phyloP scores from a whole-genome alignment of 2,888 invertebrate genomes.

The Blera fallax region DNA sequence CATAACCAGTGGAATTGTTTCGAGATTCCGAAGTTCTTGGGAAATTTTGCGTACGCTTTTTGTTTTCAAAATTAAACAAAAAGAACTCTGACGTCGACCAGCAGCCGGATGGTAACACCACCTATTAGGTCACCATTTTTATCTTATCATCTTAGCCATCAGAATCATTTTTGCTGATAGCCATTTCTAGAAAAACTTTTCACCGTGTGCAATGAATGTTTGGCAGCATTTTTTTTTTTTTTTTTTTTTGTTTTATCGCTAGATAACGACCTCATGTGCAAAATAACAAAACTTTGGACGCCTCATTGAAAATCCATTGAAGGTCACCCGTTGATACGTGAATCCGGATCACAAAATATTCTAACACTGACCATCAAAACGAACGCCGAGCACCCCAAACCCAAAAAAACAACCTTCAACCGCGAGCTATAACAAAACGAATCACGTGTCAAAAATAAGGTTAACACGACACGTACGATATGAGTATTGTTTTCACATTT shows the following conservation, averaged over 20 bases:
- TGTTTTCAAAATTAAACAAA: neutral
- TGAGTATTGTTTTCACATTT: constrained; percentile 16
- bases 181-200: constrained; percentile 1
- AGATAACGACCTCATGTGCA: constrained; percentile 39
- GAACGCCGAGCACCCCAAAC: constrained; percentile 23
- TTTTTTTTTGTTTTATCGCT: too few species aligned
- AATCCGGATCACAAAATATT: constrained; percentile 35
- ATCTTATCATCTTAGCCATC: constrained; percentile 56
- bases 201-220: constrained; percentile 15
- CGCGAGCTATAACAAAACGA: constrained; percentile 14
- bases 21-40: neutral
- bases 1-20: constrained; percentile 8
- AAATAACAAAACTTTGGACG: constrained; percentile 10
- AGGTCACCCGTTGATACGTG: constrained; percentile 60
- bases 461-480: constrained; percentile 38
- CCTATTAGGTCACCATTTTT: constrained; percentile 25
- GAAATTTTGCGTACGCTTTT: neutral
- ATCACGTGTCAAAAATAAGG: constrained; percentile 66
- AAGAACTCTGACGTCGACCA: neutral
- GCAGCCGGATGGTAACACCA: constrained; percentile 24
- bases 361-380: constrained; percentile 60
- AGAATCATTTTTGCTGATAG: neutral
- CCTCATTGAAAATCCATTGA: constrained; percentile 1
- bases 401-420: constrained; percentile 48
- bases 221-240: too few species aligned